A percentile compares a stretch with the other conserved stretches of the same genome.
phyloP scores from a whole-genome alignment of 2,888 invertebrate species.

The Scrobipalpa atriplicella region DNA sequence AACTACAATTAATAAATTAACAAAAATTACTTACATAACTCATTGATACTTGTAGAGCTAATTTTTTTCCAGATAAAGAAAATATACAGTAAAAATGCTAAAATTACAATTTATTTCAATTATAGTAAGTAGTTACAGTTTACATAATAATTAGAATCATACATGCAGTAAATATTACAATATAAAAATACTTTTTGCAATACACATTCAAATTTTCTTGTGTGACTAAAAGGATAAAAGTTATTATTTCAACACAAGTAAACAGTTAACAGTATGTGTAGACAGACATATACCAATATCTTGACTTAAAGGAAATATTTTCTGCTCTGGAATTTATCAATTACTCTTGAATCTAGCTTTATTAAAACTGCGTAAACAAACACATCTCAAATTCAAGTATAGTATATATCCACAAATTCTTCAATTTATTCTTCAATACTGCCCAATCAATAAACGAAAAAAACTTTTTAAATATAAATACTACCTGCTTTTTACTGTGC shows the following conservation, averaged over 20 bases:
- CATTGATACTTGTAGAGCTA: constrained; percentile 43
- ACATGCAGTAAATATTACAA: constrained; percentile 72
- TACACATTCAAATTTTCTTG: constrained; percentile 47
- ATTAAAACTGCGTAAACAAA: too few species aligned
- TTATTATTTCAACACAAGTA: not conserved
- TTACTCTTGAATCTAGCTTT: too few species aligned
- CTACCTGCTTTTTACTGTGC: constrained; percentile 3
- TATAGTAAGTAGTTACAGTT: constrained; percentile 56
- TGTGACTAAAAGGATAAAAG: constrained; percentile 6
- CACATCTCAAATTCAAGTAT: not conserved
- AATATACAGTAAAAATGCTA: constrained; percentile 56
- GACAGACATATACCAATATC: not conserved
- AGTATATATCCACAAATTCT: not conserved
- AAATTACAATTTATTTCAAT: constrained; percentile 75
- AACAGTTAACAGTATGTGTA: not conserved
- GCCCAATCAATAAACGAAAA: not conserved
- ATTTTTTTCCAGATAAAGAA: constrained; percentile 47
- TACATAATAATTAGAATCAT: constrained; percentile 60
- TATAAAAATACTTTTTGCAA: constrained; percentile 76
- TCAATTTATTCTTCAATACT: not conserved
- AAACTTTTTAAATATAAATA: not conserved
- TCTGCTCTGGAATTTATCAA: not conserved
- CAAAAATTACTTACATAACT: constrained; percentile 68
- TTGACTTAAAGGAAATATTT: not conserved
- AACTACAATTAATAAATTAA: constrained; percentile 48